Evolutionary conservation across 2,888 invertebrate species (phyloP), one percentile per base, ranked within the genome.

Genomic region (Margaritifera margaritifera): DNA sequence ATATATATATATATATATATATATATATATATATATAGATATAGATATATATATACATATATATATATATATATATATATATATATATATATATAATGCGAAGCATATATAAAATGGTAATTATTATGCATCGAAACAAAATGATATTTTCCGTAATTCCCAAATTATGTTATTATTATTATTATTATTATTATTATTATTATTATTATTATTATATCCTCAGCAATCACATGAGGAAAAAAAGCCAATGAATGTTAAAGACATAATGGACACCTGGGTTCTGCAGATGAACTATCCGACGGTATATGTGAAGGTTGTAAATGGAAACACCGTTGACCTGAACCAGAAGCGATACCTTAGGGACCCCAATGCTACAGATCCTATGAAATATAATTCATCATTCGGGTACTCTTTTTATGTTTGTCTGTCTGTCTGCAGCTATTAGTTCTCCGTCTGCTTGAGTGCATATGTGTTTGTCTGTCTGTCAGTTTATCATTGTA

Each of bases 261-360:
- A 69, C 8, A 76, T 84, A 15, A 83, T 85, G 85, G 81, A 80
- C 68, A 84, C 83, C 19, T 88, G 86, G 86, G 81, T 78, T 31
- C 78, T 81, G 51, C 87, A 84, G 72, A 86, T 83, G 87, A 88
- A 83, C 54, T 85, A 79, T 71, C 88, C 84, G n/a, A 82, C 83
- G 53, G 82, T 88, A 54, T 82, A 62, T 56, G 71, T 83, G 20
- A 77, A 64, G 11, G 63, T 22, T 6, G 60, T 56, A 5, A 66
- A 66, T 57, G 73, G 69, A 19, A 69, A 68, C n/a, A 15, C 15
- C 2, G 68, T 84, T 11, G 22, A 55, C 5, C 50, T 84, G 20
- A 70, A 69, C 2, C 87, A 87, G 73, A 70, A 82, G 52, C 79
- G 84, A 60, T 86, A 83, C 66, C 74, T 86, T 11, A 62, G 72